Base-by-base conservation (phyloP, 2,113 vertebrate species). In the Oriolus oriolus region DNA sequence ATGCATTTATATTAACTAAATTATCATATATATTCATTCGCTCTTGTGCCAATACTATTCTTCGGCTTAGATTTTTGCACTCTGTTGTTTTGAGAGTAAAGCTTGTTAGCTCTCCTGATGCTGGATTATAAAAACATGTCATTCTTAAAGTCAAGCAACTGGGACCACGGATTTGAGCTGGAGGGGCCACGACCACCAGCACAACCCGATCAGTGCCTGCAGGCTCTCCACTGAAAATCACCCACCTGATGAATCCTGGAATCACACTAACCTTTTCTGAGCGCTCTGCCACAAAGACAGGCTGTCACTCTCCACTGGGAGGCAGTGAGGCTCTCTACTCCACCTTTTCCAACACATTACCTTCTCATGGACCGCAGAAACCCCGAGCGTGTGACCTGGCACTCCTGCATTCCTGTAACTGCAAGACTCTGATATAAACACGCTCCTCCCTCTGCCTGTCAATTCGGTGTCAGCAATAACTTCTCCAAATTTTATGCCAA, bases 241-340 rank as follows among this genome's bases (percentile, higher is more conserved):
- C 73, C 49, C 73, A 71, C 33, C 37, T 80, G 63, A 33, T 19
- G 24, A 2, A 30, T 6, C 42, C 45, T 24, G 47, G 17, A 61
- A 57, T 30, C 33, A 30, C 74, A 44, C 1, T 1, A 42, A 27
- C 21, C 35, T 11, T 24, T 47, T 45, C 49, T 6, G 3, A 17
- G 24, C 19, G 65, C 60, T 82, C 39, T 3, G 3, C 13, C 28
- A 53, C 20, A 11, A 0, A 35, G 18, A 52, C 66, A 77, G 52
- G 35, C 60, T 78, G 69, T 19, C 53, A 41, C 45, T 77, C 28
- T 60, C 83, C 80, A 81, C 87, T 70, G 80, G 77, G 75, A 95
- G 66, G 63, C 95, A 85, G 53, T 41, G 70, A 88, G n/a, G 63
- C 57, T 83, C 74, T 77, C 80, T 70, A 12, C 81, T 87, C 74